Percentiles rank a stretch among this genome's conserved stretches.
These are phyloP conservation scores for Strix aluco DNA, from an alignment of 2,113 vertebrate genomes.

Conservation along the genomic window DNA sequence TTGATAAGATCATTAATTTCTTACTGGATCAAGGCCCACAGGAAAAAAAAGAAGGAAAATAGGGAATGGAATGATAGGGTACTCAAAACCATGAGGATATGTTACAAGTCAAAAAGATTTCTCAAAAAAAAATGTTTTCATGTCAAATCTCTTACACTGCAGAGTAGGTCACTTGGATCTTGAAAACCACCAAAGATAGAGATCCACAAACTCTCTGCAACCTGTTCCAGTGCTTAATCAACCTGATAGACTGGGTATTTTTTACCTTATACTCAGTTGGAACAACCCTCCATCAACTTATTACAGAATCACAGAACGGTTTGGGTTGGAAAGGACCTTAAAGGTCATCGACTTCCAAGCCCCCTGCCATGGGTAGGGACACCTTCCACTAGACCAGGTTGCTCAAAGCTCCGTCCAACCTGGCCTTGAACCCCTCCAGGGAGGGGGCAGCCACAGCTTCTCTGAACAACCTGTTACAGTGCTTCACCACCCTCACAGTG, in stretches of 20 bases:
- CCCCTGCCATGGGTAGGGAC: too few relatives aligned
- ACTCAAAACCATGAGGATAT: background rate
- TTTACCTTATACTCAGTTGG: background rate
- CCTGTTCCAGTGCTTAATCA: background rate
- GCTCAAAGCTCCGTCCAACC: too few relatives aligned
- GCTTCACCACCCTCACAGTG: too few relatives aligned
- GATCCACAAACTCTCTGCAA: background rate
- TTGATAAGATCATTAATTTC: background rate
- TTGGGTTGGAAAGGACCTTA: too few relatives aligned
- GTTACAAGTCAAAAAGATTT: background rate
- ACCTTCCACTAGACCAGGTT: too few relatives aligned
- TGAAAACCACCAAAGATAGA: background rate
- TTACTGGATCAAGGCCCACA: background rate
- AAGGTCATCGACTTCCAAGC: too few relatives aligned
- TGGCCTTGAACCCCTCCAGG: too few relatives aligned
- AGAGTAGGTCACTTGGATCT: background rate
- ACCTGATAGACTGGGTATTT: fast-evolving
- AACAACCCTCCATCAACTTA: background rate
- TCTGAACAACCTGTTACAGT: too few relatives aligned
- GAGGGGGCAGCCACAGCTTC: too few relatives aligned
- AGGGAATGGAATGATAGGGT: background rate
- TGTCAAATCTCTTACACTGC: background rate
- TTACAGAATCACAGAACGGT: too few relatives aligned
- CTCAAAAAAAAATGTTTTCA: background rate
- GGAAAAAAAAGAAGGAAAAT: background rate